Evolutionary conservation across 2,113 vertebrate genomes (phyloP).

Genomic region (Leptosomus discolor): DNA sequence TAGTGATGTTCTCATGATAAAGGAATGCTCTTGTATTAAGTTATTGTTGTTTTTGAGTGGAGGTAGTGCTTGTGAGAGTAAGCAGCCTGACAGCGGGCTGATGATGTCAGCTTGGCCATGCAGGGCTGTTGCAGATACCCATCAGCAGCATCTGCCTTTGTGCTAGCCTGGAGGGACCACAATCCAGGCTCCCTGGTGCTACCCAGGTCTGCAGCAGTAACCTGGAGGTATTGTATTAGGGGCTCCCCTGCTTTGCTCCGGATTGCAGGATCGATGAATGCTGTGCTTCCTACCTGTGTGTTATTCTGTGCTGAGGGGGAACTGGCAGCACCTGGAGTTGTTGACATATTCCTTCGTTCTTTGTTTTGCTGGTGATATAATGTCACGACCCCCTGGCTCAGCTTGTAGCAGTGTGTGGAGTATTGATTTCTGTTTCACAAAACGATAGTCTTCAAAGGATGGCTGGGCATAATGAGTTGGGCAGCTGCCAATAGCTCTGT

Average conservation of each 20-base stretch:
- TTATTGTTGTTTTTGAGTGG: fast-evolving
- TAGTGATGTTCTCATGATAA: background rate
- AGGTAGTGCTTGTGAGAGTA: background rate
- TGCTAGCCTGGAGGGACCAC: background rate
- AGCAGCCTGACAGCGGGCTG: background rate
- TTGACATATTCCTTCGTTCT: fast-evolving
- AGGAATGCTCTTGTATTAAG: background rate
- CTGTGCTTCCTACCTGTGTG: fast-evolving
- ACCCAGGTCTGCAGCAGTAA: background rate
- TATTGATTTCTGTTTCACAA: background rate
- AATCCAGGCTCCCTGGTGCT: background rate
- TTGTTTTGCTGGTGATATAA: background rate
- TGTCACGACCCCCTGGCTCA: background rate
- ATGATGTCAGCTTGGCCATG: background rate
- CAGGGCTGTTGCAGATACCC: background rate
- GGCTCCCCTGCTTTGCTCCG: background rate
- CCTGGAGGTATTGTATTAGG: background rate
- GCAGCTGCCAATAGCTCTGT: background rate
- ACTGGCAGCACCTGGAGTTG: too few relatives aligned
- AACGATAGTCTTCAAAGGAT: background rate
- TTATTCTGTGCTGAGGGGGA: fast-evolving
- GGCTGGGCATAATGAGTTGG: conserved; percentile 22
- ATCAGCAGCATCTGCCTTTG: background rate
- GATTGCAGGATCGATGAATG: background rate
- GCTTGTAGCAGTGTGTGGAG: background rate